Evolutionary conservation across 2,113 vertebrate species (phyloP), one percentile per base, ranked within the genome.

Genomic region (Petroica traversi): DNA sequence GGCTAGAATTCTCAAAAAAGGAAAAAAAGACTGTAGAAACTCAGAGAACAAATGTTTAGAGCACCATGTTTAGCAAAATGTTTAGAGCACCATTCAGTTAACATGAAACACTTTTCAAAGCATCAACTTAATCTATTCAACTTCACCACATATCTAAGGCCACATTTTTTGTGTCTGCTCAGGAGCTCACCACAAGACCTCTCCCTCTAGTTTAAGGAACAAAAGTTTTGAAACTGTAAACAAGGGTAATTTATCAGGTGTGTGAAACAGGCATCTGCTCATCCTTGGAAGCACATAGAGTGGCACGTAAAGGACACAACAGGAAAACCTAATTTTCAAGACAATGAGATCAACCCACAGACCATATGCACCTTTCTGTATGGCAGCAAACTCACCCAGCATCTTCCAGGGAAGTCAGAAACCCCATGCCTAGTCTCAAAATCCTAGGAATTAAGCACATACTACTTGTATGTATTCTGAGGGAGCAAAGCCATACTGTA

Each of bases 321-420:
- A 85, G 51, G 18, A 84, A 86, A 68, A 19, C 19, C 10, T 71
- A 24, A 19, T 43, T 72, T 83, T 31, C 20, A 38, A 34, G 24
- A 2, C 38, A 6, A 33, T 20, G 5, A 17, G 4, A 5, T 59
- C 15, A 85, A 28, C 19, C 31, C 19, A 12, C 0, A 1, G 26
- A 72, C 29, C 1, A 1, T 0, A 14, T 6, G 28, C 4, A 24
- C 7, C 16, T 52, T 72, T 68, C 48, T 6, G 2, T 33, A 41
- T 19, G 4, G 23, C 36, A 38, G 33, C 43, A 45, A n/a, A 11
- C 6, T 55, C 14, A 20, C 9, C 6, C 34, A 28, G 29, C 6
- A 1, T 29, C 26, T 57, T 74, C 26, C 16, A 31, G 16, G 10
- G 2, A 72, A 74, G 41, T 31, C 24, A 71, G 51, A 74, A 88